Percentiles rank a stretch among this genome's conserved stretches.
phyloP scores from a whole-genome alignment of 2,888 invertebrate species.

The Prenolepis imparis region DNA sequence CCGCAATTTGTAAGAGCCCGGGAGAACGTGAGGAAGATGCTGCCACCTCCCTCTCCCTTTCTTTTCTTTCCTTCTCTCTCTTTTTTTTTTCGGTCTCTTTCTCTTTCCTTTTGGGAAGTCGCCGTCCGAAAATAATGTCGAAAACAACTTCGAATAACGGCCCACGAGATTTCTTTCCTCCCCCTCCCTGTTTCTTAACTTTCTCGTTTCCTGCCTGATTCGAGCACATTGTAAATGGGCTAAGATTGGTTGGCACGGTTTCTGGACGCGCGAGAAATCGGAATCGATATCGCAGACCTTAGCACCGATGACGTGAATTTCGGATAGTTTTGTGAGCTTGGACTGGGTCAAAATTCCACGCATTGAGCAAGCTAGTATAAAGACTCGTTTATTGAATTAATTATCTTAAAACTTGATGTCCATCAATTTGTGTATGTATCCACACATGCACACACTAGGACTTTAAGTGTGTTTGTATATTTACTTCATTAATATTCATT shows the following conservation, averaged over 20 bases:
- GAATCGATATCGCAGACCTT: neutral
- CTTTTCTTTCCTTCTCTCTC: neutral
- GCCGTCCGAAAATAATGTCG: constrained; percentile 71
- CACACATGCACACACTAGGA: neutral
- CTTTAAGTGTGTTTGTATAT: neutral
- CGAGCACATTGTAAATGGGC: constrained; percentile 19
- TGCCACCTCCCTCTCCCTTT: constrained; percentile 31
- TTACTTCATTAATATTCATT: constrained; percentile 21
- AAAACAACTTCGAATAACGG: constrained; percentile 65
- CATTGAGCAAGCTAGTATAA: neutral
- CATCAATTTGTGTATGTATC: neutral
- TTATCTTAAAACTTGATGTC: neutral
- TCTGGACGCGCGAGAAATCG: neutral
- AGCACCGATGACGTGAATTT: neutral
- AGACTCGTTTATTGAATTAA: constrained; percentile 33
- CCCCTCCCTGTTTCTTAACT: constrained; percentile 13
- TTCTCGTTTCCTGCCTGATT: constrained; percentile 30
- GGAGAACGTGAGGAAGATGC: constrained; percentile 63
- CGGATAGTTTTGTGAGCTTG: constrained; percentile 8
- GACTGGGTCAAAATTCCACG: constrained; percentile 25
- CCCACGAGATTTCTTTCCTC: constrained; percentile 27
- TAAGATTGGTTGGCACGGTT: neutral
- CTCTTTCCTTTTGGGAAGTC: constrained; percentile 56
- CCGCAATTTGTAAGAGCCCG: constrained; percentile 81
- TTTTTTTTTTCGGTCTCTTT: constrained; percentile 41